Conservation (phyloP, 2,113 vertebrate genomes). For the Trinectes maculatus region DNA sequence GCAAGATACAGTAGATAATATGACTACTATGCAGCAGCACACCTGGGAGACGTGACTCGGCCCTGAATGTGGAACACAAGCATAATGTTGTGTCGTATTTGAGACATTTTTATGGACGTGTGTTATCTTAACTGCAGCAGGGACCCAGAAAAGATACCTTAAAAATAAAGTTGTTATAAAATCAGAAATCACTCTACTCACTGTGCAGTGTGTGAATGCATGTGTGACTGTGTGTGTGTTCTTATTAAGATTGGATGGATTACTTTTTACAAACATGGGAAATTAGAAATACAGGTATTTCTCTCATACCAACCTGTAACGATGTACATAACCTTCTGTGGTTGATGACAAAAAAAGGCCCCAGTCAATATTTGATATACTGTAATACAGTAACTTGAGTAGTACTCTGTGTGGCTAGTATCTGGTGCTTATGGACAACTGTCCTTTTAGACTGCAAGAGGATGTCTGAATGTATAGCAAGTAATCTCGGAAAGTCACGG, state of each 20-base stretch:
- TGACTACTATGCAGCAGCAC: slow-evolving; percentile 27
- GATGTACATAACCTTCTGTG: neutral
- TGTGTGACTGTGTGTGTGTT: neutral
- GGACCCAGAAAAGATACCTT: no score
- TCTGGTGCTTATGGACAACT: neutral
- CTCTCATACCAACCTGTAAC: neutral
- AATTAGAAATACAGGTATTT: neutral
- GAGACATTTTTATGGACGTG: slow-evolving; percentile 25
- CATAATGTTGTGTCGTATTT: slow-evolving; percentile 23
- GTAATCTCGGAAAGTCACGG: no score
- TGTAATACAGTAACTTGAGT: neutral
- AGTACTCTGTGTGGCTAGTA: neutral
- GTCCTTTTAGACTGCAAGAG: neutral
- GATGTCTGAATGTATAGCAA: no score
- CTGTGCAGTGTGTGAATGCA: no score
- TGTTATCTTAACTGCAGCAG: slow-evolving; percentile 10
- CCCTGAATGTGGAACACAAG: slow-evolving; percentile 26
- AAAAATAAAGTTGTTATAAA: no score
- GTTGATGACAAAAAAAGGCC: neutral
- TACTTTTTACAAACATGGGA: neutral
- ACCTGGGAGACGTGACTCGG: slow-evolving; percentile 30
- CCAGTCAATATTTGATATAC: neutral
- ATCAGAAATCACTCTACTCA: no score
- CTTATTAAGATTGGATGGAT: neutral
- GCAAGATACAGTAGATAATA: slow-evolving; percentile 46